Evolutionary conservation across 2,113 vertebrate species (phyloP), one percentile per base, ranked within the genome.

Genomic region (Orycteropus afer): DNA sequence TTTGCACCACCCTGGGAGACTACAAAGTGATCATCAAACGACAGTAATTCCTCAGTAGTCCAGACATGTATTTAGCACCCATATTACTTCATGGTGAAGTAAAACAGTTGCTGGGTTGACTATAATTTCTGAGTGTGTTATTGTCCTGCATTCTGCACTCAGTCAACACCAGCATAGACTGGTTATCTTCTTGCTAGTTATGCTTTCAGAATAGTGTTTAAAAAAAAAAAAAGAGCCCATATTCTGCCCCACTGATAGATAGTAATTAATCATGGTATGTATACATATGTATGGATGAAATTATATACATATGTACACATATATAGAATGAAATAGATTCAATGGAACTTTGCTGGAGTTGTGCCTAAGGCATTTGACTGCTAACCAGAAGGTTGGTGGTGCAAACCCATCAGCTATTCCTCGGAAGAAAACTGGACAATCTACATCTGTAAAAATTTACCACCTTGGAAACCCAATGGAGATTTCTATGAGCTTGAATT

Each of bases 201-300:
- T 53, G 51, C 29, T 63, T 86, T 91, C 45, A 47, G 40, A 94
- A 51, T n/a, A n/a, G 47, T 89, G 47, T 74, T 71, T 17, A 55
- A 55, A 55, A 55, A 55, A 55, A 55, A 14, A 78, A 74, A 80
- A 37, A 87, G 93, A 90, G 88, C 53, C 82, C 90, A 55, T 84
- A 57, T 49, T 91, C 73, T 47, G 47, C 49, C 27, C 47, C 37
- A 9, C 14, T 69, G 65, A 73, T 51, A 37, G 37, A 76, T 34
- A 89, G 40, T 94, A 85, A 94, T 95, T 89, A 79, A 95, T 96
- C 89, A 82, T 29, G 83, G 82, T 77, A 65, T 73, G 84, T 81
- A 76, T 83, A 65, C 69, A 61, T 76, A 57, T 92, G 40, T 82
- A n/a, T n/a, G n/a, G n/a, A n/a, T n/a, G n/a, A n/a, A n/a, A n/a